These are phyloP conservation scores for Dendroctonus ponderosae DNA, from an alignment of 1,140 invertebrate species.

Conservation along the genomic window DNA sequence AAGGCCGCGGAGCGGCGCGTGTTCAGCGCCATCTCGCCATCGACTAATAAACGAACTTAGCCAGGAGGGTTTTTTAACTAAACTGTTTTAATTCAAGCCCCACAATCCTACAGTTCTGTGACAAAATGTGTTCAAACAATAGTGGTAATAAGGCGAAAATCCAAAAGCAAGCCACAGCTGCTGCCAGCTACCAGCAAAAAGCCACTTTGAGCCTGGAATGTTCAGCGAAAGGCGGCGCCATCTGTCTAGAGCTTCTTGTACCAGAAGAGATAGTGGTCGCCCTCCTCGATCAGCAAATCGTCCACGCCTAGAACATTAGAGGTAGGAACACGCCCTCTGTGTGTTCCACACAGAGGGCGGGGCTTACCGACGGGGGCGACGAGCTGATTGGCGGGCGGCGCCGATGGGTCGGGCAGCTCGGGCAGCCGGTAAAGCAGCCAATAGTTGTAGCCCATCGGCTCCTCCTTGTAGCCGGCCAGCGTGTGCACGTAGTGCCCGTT, in stretches of 20 bases:
- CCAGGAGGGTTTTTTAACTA: too few relatives aligned
- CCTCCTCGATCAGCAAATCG: conserved; percentile 76
- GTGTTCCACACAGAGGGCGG: background rate
- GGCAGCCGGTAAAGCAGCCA: conserved; percentile 81
- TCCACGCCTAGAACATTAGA: conserved; percentile 69
- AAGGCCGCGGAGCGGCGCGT: too few relatives aligned
- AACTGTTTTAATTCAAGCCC: too few relatives aligned
- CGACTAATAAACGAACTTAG: too few relatives aligned
- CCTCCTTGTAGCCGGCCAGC: conserved; percentile 79
- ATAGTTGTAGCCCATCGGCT: conserved; percentile 84
- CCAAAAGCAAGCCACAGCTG: too few relatives aligned
- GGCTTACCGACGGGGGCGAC: conserved; percentile 79
- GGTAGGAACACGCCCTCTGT: background rate
- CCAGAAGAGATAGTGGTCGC: conserved; percentile 85
- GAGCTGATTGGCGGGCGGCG: conserved; percentile 77
- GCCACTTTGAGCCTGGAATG: too few relatives aligned
- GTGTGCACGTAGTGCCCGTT: conserved; percentile 89
- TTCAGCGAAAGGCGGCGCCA: too few relatives aligned
- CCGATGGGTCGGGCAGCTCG: conserved; percentile 70
- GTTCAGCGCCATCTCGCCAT: too few relatives aligned
- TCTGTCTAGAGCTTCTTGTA: conserved; percentile 60
- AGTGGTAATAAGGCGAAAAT: too few relatives aligned
- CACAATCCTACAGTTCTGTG: too few relatives aligned
- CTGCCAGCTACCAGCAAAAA: too few relatives aligned
- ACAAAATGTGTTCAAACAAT: too few relatives aligned